These are phyloP conservation scores for Lophius americanus DNA, from an alignment of 2,797 vertebrate species.

Conservation along the genomic window DNA sequence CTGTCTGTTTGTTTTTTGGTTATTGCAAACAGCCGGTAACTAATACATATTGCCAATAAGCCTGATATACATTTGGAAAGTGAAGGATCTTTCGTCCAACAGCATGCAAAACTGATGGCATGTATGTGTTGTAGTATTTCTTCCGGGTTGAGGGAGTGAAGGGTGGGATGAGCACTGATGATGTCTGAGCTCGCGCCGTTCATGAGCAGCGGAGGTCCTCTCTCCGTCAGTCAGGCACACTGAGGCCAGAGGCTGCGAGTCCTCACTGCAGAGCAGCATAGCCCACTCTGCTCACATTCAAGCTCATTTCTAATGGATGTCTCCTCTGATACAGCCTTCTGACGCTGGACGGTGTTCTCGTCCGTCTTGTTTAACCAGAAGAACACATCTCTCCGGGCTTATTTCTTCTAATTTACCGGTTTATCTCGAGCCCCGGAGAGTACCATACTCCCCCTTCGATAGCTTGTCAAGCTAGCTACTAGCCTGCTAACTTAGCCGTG, in stretches of 20 bases:
- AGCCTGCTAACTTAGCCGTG: slow-evolving; percentile 73
- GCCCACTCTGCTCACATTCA: slow-evolving; percentile 17
- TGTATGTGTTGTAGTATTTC: slow-evolving; percentile 44
- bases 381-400: slow-evolving; percentile 19
- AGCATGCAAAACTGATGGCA: slow-evolving; percentile 5
- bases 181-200: slow-evolving; percentile 24
- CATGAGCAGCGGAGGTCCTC: not conserved
- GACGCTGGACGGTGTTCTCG: slow-evolving; percentile 20
- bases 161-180: slow-evolving; percentile 73
- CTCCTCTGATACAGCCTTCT: slow-evolving; percentile 15
- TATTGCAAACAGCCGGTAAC: too few relatives aligned
- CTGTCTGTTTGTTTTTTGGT: too few relatives aligned
- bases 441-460: slow-evolving; percentile 58
- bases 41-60: too few relatives aligned
- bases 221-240: slow-evolving; percentile 29
- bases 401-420: slow-evolving; percentile 23
- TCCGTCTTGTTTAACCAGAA: not conserved
- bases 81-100: too few relatives aligned
- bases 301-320: slow-evolving; percentile 46
- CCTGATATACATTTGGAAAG: too few relatives aligned
- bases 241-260: slow-evolving; percentile 60
- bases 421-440: slow-evolving; percentile 59
- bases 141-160: slow-evolving; percentile 74
- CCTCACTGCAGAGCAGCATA: slow-evolving; percentile 41
- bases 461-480: slow-evolving; percentile 75